A percentile compares a stretch with the other conserved stretches of the same genome.
These are phyloP conservation scores for Volucella inanis DNA, from an alignment of 2,888 invertebrate species.

Conservation along the genomic window DNA sequence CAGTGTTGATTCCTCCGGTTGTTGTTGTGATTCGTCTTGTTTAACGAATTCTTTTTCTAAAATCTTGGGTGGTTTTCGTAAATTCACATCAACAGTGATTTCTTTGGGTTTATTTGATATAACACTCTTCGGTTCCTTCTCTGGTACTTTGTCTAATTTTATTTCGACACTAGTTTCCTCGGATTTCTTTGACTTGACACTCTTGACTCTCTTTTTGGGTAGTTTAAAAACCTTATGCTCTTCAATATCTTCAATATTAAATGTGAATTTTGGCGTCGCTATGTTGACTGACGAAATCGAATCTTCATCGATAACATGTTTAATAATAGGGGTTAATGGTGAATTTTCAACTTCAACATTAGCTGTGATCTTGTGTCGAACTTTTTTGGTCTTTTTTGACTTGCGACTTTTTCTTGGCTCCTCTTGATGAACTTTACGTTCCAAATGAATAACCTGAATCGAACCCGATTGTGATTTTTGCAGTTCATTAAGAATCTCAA, in stretches of 20 bases:
- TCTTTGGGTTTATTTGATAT: too few species aligned
- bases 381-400: constrained; percentile 80
- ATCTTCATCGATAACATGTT: constrained; percentile 71
- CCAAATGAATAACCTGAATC: constrained; percentile 81
- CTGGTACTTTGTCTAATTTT: neutral
- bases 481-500: constrained; percentile 81
- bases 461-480: constrained; percentile 81
- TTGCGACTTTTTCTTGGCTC: constrained; percentile 77
- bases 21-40: constrained; percentile 51
- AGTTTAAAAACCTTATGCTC: constrained; percentile 81
- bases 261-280: constrained; percentile 80
- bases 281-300: constrained; percentile 70
- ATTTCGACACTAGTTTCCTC: constrained; percentile 23
- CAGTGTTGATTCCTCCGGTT: constrained; percentile 76
- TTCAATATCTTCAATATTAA: constrained; percentile 82
- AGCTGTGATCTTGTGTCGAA: constrained; percentile 81
- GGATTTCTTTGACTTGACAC: constrained; percentile 67
- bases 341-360: constrained; percentile 81
- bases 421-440: constrained; percentile 80
- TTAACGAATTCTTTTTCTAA: constrained; percentile 8
- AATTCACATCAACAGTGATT: too few species aligned
- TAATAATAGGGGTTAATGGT: constrained; percentile 69
- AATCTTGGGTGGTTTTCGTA: neutral
- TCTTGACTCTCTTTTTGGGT: constrained; percentile 80
- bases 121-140: neutral